Evolutionary conservation across 2,888 invertebrate genomes (phyloP).

Genomic region (Ethmia dodecea): DNA sequence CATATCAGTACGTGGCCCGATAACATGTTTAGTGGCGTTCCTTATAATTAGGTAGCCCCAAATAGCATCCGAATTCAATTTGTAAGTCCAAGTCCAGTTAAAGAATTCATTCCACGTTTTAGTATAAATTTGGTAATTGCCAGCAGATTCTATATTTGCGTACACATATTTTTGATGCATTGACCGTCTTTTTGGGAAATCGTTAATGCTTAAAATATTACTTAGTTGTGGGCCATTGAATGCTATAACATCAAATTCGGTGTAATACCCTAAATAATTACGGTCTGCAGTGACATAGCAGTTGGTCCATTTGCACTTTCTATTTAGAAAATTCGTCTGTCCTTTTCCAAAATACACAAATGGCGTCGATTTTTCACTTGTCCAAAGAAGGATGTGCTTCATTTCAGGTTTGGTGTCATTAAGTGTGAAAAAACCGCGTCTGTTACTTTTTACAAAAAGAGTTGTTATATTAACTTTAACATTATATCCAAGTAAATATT

Average conservation of each 20-base stretch:
- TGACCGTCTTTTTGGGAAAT: slow-evolving; percentile 32
- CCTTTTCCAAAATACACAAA: slow-evolving; percentile 45
- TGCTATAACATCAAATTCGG: slow-evolving; percentile 42
- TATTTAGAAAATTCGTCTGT: slow-evolving; percentile 34
- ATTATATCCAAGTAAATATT: neutral
- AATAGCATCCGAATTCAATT: slow-evolving; percentile 43
- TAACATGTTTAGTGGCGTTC: slow-evolving; percentile 32
- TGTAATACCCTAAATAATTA: slow-evolving; percentile 30
- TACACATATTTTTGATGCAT: slow-evolving; percentile 48
- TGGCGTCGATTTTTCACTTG: slow-evolving; percentile 32
- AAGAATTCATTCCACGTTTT: slow-evolving; percentile 42
- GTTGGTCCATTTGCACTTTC: slow-evolving; percentile 43
- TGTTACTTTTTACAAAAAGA: neutral
- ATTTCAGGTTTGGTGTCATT: slow-evolving; percentile 7
- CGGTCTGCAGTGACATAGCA: slow-evolving; percentile 49
- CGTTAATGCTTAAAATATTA: slow-evolving; percentile 19
- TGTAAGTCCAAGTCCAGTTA: slow-evolving; percentile 65
- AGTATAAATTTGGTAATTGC: slow-evolving; percentile 39
- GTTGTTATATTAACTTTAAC: neutral
- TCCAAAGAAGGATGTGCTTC: slow-evolving; percentile 55
- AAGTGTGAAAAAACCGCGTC: neutral
- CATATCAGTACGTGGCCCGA: slow-evolving; percentile 38
- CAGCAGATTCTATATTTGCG: slow-evolving; percentile 47
- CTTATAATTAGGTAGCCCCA: slow-evolving; percentile 47
- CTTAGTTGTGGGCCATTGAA: slow-evolving; percentile 47